phyloP scores from a whole-genome alignment of 2,797 vertebrate species.

The Mycteria americana region DNA sequence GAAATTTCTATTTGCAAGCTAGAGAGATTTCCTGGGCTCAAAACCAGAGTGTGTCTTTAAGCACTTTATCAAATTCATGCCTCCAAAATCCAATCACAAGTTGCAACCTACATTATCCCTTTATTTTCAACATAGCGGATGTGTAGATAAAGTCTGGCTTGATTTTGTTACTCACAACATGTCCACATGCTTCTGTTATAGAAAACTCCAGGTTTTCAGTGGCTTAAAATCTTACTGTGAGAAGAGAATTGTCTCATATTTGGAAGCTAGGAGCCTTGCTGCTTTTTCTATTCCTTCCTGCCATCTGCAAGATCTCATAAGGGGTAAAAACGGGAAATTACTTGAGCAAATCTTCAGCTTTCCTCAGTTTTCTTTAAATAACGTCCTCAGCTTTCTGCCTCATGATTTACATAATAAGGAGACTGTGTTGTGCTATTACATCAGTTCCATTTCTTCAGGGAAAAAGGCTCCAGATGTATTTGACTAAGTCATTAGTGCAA shows the following conservation, averaged over 20 bases:
- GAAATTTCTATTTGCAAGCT: not conserved
- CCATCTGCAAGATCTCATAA: slow-evolving; percentile 30
- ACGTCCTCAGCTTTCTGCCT: not conserved
- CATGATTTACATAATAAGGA: slow-evolving; percentile 65
- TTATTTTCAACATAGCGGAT: not conserved
- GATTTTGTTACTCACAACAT: not conserved
- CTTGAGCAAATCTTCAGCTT: slow-evolving; percentile 38
- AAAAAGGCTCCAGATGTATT: slow-evolving; percentile 58
- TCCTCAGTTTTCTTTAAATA: slow-evolving; percentile 47
- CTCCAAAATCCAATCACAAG: not conserved
- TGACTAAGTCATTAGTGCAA: slow-evolving; percentile 54
- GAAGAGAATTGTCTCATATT: not conserved
- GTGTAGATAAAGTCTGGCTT: not conserved
- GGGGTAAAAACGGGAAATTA: slow-evolving; percentile 3
- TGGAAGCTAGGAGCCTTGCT: not conserved
- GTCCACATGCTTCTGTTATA: not conserved
- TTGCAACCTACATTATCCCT: not conserved
- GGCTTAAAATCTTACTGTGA: not conserved
- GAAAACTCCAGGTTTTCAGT: not conserved
- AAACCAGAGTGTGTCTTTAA: not conserved
- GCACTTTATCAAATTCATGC: not conserved
- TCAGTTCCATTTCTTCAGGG: slow-evolving; percentile 46
- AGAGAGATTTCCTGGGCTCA: not conserved
- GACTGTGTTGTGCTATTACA: slow-evolving; percentile 40
- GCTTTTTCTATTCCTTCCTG: slow-evolving; percentile 25